These are phyloP conservation scores for Lepidotrigona ventralis DNA, from an alignment of 1,140 invertebrate genomes.

Conservation along the genomic window DNA sequence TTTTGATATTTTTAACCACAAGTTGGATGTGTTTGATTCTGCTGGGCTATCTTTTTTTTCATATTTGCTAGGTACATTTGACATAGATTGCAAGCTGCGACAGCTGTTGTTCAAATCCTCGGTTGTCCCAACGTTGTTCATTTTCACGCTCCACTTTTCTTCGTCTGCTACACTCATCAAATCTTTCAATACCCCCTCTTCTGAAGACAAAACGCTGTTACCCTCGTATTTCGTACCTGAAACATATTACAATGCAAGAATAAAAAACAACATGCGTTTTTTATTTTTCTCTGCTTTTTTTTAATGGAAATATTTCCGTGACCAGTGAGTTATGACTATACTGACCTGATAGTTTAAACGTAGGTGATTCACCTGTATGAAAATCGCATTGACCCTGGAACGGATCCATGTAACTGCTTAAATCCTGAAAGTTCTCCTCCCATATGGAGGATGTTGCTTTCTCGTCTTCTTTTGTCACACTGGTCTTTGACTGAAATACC, in stretches of 20 bases:
- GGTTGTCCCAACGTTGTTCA: constrained; percentile 39
- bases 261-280: background rate
- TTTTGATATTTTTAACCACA: constrained; percentile 45
- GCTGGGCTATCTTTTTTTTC: constrained; percentile 23
- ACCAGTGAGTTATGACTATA: background rate
- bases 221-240: constrained; percentile 70
- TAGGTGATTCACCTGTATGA: constrained; percentile 77
- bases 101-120: constrained; percentile 27
- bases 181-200: constrained; percentile 55
- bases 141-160: constrained; percentile 48
- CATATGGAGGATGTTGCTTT: constrained; percentile 62
- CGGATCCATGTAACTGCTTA: constrained; percentile 72
- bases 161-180: constrained; percentile 41
- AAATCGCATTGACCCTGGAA: constrained; percentile 74
- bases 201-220: constrained; percentile 61
- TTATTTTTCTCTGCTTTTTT: background rate
- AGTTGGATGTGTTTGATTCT: constrained; percentile 16
- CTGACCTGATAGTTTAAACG: constrained; percentile 72
- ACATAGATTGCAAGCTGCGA: constrained; percentile 41
- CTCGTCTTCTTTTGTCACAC: constrained; percentile 45
- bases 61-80: constrained; percentile 30
- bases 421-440: constrained; percentile 78
- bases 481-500: constrained; percentile 44
- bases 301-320: background rate
- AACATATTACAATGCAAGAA: background rate